Conservation (phyloP, 1,140 invertebrate genomes). For the Drosophila gunungcola region DNA sequence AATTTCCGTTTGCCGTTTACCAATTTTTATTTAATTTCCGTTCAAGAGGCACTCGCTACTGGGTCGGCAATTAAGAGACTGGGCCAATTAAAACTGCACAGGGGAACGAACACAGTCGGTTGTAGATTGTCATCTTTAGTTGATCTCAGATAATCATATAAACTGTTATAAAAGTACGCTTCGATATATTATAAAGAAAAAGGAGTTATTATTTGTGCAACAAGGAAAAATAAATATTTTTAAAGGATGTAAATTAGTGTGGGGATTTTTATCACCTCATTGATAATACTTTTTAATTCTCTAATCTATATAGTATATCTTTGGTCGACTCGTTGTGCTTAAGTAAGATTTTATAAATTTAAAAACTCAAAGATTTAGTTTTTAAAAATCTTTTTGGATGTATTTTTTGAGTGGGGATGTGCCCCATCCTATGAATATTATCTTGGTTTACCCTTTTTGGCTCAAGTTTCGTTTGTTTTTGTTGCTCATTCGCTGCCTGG, state of each 20-base stretch:
- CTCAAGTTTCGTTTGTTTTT: constrained; percentile 35
- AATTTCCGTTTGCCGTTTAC: constrained; percentile 25
- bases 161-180: not conserved
- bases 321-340: no score
- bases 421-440: not conserved
- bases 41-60: constrained; percentile 35
- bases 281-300: no score
- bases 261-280: no score
- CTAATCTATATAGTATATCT: no score
- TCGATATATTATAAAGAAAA: no score
- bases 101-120: not conserved
- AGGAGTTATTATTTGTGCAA: no score
- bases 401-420: not conserved
- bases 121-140: not conserved
- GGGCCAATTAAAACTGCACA: constrained; percentile 1
- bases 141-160: not conserved
- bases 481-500: constrained; percentile 40
- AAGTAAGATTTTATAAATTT: no score
- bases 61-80: constrained; percentile 28
- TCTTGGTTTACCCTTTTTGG: not conserved
- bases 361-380: no score
- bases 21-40: constrained; percentile 38
- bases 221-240: no score
- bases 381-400: not conserved
- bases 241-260: no score